phyloP scores from a whole-genome alignment of 2,888 invertebrate genomes.

The Megamerina dolium region DNA sequence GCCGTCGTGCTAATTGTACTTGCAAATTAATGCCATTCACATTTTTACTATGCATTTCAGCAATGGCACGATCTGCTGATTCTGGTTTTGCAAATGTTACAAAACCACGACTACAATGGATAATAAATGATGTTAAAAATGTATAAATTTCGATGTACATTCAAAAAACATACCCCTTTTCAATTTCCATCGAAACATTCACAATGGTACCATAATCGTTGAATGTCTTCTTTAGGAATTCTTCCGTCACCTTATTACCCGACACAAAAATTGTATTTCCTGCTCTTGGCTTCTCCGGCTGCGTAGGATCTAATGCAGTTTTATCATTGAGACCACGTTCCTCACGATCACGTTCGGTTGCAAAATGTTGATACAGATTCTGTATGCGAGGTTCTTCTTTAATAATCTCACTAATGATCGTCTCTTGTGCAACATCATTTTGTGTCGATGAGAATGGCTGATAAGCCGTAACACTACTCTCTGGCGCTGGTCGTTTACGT shows the following conservation, averaged over 20 bases:
- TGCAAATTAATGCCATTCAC: constrained; percentile 69
- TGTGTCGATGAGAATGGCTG: constrained; percentile 87
- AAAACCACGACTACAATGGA: constrained; percentile 72
- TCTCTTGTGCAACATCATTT: constrained; percentile 66
- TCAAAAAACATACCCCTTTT: constrained; percentile 60
- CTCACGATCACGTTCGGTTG: constrained; percentile 61
- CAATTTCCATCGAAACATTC: constrained; percentile 77
- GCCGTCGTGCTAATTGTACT: constrained; percentile 74
- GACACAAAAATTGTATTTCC: constrained; percentile 80
- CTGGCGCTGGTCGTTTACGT: constrained; percentile 58
- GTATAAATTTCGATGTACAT: background rate
- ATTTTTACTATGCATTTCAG: constrained; percentile 71
- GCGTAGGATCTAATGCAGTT: constrained; percentile 35
- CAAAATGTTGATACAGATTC: constrained; percentile 72
- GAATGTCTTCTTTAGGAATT: constrained; percentile 70
- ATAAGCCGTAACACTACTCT: constrained; percentile 75
- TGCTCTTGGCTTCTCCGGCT: constrained; percentile 60
- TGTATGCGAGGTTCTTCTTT: constrained; percentile 54
- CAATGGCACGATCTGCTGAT: constrained; percentile 76
- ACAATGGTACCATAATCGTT: constrained; percentile 66
- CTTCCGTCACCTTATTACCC: constrained; percentile 73
- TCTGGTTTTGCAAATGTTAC: constrained; percentile 88
- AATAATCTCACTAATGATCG: constrained; percentile 64
- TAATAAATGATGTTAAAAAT: constrained; percentile 3
- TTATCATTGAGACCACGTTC: constrained; percentile 55